Percentiles rank a stretch among this genome's conserved stretches.
Conservation (phyloP, 2,113 vertebrate genomes). For the Apteryx mantelli region DNA sequence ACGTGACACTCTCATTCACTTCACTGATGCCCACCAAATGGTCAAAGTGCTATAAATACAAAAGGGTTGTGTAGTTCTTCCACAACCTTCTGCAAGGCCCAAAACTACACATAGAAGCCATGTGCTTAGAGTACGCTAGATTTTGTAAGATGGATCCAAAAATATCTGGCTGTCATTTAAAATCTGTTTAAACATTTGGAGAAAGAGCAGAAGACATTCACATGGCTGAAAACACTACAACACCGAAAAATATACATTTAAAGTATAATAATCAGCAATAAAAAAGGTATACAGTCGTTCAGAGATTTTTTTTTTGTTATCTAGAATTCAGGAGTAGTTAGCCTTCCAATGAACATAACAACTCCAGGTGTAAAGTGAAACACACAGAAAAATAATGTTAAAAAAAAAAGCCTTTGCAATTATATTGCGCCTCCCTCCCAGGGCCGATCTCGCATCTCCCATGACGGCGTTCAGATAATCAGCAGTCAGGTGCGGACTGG, state of each 20-base stretch:
- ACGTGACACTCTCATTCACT: neutral
- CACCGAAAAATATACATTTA: neutral
- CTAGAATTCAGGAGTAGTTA: neutral
- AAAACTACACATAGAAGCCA: neutral
- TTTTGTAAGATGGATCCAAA: accelerated
- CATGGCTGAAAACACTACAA: neutral
- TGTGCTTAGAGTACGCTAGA: neutral
- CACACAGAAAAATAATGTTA: neutral
- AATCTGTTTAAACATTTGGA: neutral
- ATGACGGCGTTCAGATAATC: neutral
- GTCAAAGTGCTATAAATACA: neutral
- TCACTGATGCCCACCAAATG: neutral
- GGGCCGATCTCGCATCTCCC: neutral
- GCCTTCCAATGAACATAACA: neutral
- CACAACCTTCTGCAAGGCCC: neutral
- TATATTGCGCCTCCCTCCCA: neutral
- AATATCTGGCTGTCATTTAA: neutral
- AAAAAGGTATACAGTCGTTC: neutral
- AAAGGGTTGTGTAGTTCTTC: neutral
- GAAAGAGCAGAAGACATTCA: neutral
- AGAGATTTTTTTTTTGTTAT: neutral
- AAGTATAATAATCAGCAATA: neutral
- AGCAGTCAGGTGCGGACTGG: neutral
- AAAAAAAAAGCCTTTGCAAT: neutral
- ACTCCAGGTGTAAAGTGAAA: neutral